Percentiles rank a stretch among this genome's conserved stretches.
phyloP scores from a whole-genome alignment of 1,140 invertebrate genomes.

The Hormaphis cornu region DNA sequence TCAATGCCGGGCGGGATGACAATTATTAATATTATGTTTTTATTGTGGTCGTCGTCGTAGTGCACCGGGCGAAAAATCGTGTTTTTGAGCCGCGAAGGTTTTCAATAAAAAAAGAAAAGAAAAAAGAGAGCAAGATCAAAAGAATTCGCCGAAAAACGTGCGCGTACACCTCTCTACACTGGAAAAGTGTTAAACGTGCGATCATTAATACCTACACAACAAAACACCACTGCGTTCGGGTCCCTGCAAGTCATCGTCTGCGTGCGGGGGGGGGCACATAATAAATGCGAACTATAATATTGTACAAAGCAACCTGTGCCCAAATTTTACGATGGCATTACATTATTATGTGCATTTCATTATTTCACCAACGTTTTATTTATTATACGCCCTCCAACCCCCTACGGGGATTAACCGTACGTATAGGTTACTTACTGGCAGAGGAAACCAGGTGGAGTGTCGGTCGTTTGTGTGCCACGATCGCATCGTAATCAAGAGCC shows the following conservation, averaged over 20 bases:
- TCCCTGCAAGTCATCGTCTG: slow-evolving; percentile 13
- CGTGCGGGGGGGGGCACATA: background rate
- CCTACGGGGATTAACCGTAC: no score
- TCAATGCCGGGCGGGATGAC: no score
- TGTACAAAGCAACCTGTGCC: background rate
- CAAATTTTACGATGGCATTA: background rate
- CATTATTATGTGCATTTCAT: background rate
- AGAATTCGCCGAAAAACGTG: slow-evolving; percentile 8
- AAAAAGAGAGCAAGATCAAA: slow-evolving; percentile 1
- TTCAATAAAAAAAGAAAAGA: no score
- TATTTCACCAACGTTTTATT: background rate
- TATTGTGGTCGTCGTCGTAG: no score
- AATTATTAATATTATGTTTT: no score
- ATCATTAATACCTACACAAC: slow-evolving; percentile 11
- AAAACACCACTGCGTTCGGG: no score
- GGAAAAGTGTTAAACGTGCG: slow-evolving; percentile 20
- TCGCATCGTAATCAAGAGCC: no score
- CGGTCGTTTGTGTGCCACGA: no score
- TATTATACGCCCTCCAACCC: background rate
- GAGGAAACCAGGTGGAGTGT: no score
- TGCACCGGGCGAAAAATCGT: background rate
- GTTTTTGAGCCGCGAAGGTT: background rate
- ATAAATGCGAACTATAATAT: background rate
- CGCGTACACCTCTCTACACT: background rate
- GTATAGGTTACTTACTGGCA: no score